These are phyloP conservation scores for Chironomus striatipennis DNA, from an alignment of 1,140 invertebrate species.

Conservation along the genomic window DNA sequence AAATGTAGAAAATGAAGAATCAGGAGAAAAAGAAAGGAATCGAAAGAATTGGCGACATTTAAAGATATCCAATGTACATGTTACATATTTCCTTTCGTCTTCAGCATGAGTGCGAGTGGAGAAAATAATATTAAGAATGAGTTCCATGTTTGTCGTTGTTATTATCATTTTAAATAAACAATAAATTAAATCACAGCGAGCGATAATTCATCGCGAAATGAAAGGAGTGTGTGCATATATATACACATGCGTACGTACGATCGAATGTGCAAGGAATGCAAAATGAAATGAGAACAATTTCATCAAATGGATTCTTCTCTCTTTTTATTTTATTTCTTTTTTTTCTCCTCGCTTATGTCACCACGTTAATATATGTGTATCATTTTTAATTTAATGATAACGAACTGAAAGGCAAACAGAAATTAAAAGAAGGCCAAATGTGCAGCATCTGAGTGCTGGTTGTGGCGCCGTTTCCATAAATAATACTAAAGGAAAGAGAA, in stretches of 20 bases:
- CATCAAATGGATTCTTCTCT: not conserved
- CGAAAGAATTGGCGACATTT: slow-evolving; percentile 16
- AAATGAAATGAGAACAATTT: not conserved
- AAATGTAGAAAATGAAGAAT: not conserved
- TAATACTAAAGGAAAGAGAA: not conserved
- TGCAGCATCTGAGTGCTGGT: not conserved
- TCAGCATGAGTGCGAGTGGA: not conserved
- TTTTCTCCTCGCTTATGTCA: too few species aligned
- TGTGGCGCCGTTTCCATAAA: not conserved
- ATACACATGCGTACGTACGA: not conserved
- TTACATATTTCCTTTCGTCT: too few species aligned
- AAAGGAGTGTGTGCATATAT: not conserved
- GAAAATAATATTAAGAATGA: not conserved
- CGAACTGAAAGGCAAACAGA: not conserved
- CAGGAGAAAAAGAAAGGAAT: not conserved
- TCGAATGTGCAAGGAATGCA: not conserved
- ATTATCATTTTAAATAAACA: slow-evolving; percentile 22
- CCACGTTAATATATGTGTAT: not conserved
- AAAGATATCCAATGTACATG: not conserved
- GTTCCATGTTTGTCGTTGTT: slow-evolving; percentile 11
- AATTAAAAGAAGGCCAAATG: not conserved
- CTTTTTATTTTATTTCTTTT: too few species aligned
- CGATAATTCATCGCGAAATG: not conserved
- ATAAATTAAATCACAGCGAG: slow-evolving; percentile 18
- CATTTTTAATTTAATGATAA: not conserved